A percentile compares a stretch with the other conserved stretches of the same genome.
These are phyloP conservation scores for Yasuhikotakia modesta DNA, from an alignment of 2,797 vertebrate species.

Conservation along the genomic window DNA sequence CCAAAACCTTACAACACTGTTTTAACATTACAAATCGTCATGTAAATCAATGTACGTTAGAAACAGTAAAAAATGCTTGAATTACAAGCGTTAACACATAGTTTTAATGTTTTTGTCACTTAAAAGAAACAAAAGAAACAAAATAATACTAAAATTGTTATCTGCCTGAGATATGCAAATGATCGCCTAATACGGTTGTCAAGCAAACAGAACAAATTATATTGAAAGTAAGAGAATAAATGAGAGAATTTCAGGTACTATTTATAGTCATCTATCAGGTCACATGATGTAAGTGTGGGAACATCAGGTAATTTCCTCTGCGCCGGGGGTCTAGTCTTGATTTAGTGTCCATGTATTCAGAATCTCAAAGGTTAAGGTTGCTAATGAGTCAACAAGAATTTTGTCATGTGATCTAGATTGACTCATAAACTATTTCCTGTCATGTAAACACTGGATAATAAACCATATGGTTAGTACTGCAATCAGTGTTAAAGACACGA, in stretches of 20 bases:
- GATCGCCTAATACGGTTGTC: neutral
- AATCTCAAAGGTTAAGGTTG: neutral
- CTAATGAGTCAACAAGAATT: neutral
- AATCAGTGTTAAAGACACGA: neutral
- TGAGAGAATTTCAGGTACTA: no score
- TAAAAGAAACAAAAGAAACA: no score
- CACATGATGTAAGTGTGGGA: neutral
- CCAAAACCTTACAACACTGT: no score
- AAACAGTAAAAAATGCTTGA: no score
- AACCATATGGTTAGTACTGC: neutral
- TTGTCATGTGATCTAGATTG: neutral
- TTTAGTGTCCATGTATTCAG: neutral
- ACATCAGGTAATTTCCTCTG: slow-evolving; percentile 22
- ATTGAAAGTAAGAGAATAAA: no score
- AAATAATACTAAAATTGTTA: no score
- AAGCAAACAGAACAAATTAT: neutral
- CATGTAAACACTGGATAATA: slow-evolving; percentile 1
- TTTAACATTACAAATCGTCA: no score
- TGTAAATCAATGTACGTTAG: no score
- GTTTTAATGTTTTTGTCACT: no score
- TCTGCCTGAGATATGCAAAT: neutral
- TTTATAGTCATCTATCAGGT: neutral
- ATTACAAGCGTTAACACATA: no score
- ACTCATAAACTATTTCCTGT: neutral
- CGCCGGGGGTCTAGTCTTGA: neutral